A percentile compares a stretch with the other conserved stretches of the same genome.
Evolutionary conservation across 1,140 invertebrate genomes (phyloP).

Genomic region (Oryzaephilus surinamensis): DNA sequence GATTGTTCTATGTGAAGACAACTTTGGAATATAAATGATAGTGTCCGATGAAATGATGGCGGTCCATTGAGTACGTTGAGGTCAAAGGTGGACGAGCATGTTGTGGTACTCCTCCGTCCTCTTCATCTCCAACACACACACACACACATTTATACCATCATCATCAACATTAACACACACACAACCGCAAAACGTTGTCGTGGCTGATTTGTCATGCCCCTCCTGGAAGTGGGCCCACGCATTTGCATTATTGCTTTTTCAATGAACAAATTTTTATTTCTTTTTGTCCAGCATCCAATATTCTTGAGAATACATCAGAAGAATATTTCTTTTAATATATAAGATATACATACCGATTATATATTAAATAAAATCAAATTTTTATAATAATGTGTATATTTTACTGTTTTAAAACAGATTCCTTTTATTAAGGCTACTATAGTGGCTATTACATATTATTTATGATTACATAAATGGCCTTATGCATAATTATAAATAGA

Average conservation of each 20-base stretch:
- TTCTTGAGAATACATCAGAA: too few relatives aligned
- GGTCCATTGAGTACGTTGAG: slow-evolving; percentile 26
- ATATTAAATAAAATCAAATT: too few relatives aligned
- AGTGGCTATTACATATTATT: slow-evolving; percentile 15
- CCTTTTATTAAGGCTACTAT: slow-evolving; percentile 15
- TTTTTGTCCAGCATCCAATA: too few relatives aligned
- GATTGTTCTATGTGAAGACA: too few relatives aligned
- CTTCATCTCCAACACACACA: too few relatives aligned
- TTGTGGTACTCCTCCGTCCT: slow-evolving; percentile 14
- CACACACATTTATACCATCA: too few relatives aligned
- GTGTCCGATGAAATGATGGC: slow-evolving; percentile 28
- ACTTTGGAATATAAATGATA: too few relatives aligned
- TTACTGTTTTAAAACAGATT: slow-evolving; percentile 14
- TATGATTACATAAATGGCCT: slow-evolving; percentile 12
- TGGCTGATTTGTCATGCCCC: slow-evolving; percentile 30
- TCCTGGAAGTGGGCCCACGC: slow-evolving; percentile 22
- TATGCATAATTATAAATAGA: slow-evolving; percentile 13
- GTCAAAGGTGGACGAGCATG: slow-evolving; percentile 29
- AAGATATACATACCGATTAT: too few relatives aligned
- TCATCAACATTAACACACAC: too few relatives aligned
- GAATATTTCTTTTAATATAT: too few relatives aligned
- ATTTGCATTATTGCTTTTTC: slow-evolving; percentile 17
- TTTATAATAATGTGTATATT: slow-evolving; percentile 13
- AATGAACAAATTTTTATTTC: too few relatives aligned
- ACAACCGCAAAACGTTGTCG: too few relatives aligned